These are phyloP conservation scores for Poeciliopsis presidionis DNA, from an alignment of 2,797 vertebrate species.

Conservation along the genomic window DNA sequence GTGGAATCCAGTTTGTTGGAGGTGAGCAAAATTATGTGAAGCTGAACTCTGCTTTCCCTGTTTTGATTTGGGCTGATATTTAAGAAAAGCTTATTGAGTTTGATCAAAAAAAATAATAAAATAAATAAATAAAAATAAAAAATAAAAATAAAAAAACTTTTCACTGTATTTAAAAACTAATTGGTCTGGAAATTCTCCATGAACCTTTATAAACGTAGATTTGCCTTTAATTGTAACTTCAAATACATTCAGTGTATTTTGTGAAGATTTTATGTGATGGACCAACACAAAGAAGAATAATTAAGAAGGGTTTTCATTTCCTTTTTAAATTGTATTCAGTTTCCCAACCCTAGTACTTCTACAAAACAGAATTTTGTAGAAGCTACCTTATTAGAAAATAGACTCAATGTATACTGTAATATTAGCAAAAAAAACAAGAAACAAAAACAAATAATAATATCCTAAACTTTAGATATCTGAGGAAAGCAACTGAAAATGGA, in stretches of 20 bases:
- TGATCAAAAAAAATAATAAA: neutral
- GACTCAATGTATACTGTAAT: neutral
- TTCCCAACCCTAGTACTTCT: neutral
- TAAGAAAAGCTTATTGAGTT: neutral
- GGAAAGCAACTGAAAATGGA: neutral
- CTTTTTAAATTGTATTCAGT: neutral
- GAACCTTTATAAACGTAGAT: no score
- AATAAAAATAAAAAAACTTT: neutral
- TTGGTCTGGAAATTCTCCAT: neutral
- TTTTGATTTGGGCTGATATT: neutral
- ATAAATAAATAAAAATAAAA: no score
- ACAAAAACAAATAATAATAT: neutral
- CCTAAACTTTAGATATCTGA: neutral
- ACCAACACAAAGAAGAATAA: neutral
- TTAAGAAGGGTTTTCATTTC: neutral
- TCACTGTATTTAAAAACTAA: neutral
- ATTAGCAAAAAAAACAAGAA: neutral
- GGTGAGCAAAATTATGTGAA: slow-evolving; percentile 82
- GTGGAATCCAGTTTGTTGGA: slow-evolving; percentile 95
- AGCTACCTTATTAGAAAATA: neutral
- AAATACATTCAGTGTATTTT: neutral
- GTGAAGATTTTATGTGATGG: neutral
- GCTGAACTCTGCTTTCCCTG: no score
- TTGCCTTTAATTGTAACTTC: neutral
- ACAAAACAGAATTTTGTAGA: neutral